These are phyloP conservation scores for Leptobrachium leishanense DNA, from an alignment of 2,113 vertebrate species.

Conservation along the genomic window DNA sequence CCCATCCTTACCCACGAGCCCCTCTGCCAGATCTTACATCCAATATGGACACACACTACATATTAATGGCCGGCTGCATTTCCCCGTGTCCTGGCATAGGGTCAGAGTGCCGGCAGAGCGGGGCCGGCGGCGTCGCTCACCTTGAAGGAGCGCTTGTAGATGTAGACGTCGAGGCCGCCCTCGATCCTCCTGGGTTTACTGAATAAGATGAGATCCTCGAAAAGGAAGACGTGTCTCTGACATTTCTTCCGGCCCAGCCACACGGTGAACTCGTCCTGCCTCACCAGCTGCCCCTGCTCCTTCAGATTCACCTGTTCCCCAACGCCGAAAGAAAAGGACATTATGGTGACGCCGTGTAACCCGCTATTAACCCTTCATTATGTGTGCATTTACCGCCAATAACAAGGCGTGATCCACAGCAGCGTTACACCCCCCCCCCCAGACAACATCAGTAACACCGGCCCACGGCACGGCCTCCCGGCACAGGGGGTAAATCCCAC, in stretches of 20 bases:
- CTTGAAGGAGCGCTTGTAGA: constrained; percentile 86
- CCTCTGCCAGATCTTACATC: background rate
- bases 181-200: constrained; percentile 82
- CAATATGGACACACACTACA: background rate
- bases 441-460: too few species aligned
- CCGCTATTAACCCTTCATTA: background rate
- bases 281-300: constrained; percentile 83
- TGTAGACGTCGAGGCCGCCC: constrained; percentile 72
- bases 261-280: constrained; percentile 81
- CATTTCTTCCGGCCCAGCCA: constrained; percentile 76
- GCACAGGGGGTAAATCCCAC: background rate
- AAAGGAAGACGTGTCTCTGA: constrained; percentile 80
- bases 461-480: background rate
- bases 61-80: background rate
- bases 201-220: constrained; percentile 83
- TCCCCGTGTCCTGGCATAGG: too few species aligned
- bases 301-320: constrained; percentile 81
- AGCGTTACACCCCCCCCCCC: too few species aligned
- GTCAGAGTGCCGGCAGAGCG: too few species aligned
- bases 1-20: too few species aligned
- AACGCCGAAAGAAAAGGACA: background rate
- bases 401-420: too few species aligned
- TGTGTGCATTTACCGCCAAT: too few species aligned
- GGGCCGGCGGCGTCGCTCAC: constrained; percentile 54
- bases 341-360: too few species aligned